Conservation (phyloP, 2,113 vertebrate genomes). For the Xenus cinereus region DNA sequence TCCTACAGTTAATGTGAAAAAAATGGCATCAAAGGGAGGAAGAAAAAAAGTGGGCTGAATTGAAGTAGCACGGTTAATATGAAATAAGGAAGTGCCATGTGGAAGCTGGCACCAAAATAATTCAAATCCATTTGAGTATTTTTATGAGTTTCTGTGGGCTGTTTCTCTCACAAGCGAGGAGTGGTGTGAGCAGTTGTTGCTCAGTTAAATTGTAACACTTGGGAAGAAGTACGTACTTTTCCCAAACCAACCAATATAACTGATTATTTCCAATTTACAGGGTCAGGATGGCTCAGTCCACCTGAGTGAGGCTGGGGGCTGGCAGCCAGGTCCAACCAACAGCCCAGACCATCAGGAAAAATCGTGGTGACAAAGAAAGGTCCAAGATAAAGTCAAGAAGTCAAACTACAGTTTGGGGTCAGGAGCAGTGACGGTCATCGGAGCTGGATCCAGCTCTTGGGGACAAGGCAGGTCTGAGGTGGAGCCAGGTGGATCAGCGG, state of each 20-base stretch:
- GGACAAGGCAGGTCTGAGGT: background rate
- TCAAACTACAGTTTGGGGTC: background rate
- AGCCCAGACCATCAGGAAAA: background rate
- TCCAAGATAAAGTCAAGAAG: background rate
- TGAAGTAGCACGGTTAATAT: background rate
- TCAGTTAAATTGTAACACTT: background rate
- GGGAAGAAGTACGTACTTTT: background rate
- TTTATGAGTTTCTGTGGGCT: background rate
- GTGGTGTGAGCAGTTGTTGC: background rate
- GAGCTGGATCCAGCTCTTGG: background rate
- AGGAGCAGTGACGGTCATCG: background rate
- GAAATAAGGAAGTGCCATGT: background rate
- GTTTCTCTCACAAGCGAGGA: background rate
- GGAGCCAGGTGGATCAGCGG: background rate
- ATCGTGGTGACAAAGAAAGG: background rate
- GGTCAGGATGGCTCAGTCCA: background rate
- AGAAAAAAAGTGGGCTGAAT: background rate
- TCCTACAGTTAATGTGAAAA: background rate
- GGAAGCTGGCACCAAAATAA: background rate
- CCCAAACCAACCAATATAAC: background rate
- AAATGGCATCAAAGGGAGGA: background rate
- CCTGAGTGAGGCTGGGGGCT: background rate
- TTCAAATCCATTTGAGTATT: background rate
- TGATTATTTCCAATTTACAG: background rate
- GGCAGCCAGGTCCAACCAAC: background rate